Base-by-base conservation (phyloP, 2,888 invertebrate species). In the Plebejus anna region DNA sequence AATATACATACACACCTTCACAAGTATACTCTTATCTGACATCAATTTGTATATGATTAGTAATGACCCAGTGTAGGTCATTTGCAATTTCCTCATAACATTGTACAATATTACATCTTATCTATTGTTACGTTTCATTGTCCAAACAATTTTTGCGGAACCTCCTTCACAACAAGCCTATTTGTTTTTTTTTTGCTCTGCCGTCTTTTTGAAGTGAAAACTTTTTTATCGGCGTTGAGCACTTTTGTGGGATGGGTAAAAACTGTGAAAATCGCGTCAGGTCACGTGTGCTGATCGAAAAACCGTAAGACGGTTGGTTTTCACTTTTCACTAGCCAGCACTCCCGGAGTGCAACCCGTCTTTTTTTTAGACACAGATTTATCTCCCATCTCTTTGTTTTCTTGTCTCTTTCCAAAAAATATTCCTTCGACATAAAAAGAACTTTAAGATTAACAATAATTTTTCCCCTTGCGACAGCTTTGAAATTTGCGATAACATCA, bases 81-180 rank as follows among this genome's bases (percentile, higher is more conserved):
- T 73, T 55, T 73, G 51, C n/a, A 73, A 73, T 72, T 72, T 72
- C 72, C 72, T 72, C 42, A 73, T 73, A 51, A 73, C 73, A 55
- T 73, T 73, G 51, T 73, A 32, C 51, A 16, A 55, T 28, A 47
- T 11, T 9, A 11, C 9, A 73, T 42, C 73, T 73, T 73, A 55
- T 73, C 73, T 55, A 32, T 66, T 36, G 32, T 66, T 66, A 66
- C 32, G 32, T 36, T 61, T 66, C 66, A 16, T 32, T 66, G 32
- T 36, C 32, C 36, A 66, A 66, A 66, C 6, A 32, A 32, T 32
- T 32, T 66, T 66, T 36, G 66, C 66, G 66, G 32, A 66, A 66
- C 32, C 32, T 36, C 13, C 32, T 36, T 32, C 22, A 4, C 22
- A 13, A 36, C 36, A 66, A 22, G 16, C 13, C 5, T 32, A 11